phyloP scores from a whole-genome alignment of 2,113 vertebrate genomes.

The Tragelaphus buxtoni region DNA sequence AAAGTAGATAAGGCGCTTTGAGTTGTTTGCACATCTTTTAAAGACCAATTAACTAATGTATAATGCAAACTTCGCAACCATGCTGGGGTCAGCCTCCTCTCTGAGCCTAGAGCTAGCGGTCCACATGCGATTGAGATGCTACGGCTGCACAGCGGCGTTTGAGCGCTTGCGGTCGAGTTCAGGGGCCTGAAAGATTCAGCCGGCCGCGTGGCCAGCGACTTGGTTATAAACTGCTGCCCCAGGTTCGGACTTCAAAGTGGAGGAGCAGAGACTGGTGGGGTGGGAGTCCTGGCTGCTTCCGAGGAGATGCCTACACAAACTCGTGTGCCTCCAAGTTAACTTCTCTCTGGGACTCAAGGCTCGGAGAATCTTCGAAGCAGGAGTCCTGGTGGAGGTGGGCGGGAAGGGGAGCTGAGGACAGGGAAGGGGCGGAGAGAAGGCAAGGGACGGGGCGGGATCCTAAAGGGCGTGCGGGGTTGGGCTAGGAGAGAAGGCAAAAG shows the following conservation, averaged over 20 bases:
- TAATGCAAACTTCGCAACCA: slow-evolving; percentile 75
- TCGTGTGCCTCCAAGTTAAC: slow-evolving; percentile 19
- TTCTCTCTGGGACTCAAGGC: background rate
- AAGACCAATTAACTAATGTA: slow-evolving; percentile 80
- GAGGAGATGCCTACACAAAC: background rate
- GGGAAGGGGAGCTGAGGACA: background rate
- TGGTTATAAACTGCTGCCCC: background rate
- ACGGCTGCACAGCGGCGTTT: background rate
- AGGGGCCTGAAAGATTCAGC: background rate
- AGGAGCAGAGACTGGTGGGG: background rate
- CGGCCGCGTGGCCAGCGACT: background rate
- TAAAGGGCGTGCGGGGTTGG: rapidly evolving
- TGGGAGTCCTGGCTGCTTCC: background rate
- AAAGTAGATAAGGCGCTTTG: slow-evolving; percentile 76
- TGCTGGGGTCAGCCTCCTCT: slow-evolving; percentile 71
- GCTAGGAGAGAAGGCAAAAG: background rate
- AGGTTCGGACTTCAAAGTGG: background rate
- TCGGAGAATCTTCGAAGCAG: background rate
- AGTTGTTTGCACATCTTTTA: slow-evolving; percentile 81
- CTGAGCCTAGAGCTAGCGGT: slow-evolving; percentile 50
- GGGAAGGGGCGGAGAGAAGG: background rate
- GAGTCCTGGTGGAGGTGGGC: background rate
- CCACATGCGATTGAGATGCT: slow-evolving; percentile 38
- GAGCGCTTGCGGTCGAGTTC: too few species aligned
- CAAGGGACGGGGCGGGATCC: background rate